Evolutionary conservation across 2,888 invertebrate genomes (phyloP).

Genomic region (Apeira syringaria): DNA sequence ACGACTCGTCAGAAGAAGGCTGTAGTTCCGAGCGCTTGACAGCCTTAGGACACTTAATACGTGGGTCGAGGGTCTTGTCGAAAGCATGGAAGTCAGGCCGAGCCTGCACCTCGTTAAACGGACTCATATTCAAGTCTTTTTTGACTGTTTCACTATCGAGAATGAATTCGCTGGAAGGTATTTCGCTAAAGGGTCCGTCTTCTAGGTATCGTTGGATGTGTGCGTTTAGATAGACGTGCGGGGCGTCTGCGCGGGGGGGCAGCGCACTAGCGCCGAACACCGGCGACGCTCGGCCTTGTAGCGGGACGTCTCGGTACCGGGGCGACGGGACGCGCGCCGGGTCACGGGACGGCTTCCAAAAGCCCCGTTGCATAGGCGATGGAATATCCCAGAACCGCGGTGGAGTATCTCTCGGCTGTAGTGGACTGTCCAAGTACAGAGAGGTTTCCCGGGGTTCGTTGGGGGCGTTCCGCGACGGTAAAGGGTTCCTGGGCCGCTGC

Average conservation of each 20-base stretch:
- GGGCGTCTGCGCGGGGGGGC: neutral
- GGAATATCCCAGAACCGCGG: neutral
- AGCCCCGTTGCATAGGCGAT: too few relatives aligned
- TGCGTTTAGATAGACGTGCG: neutral
- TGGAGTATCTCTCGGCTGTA: neutral
- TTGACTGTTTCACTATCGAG: constrained; percentile 1
- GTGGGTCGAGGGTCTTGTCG: too few relatives aligned
- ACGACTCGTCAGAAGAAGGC: too few relatives aligned
- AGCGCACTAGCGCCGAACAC: too few relatives aligned
- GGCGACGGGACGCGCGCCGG: neutral
- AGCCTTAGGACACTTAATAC: too few relatives aligned
- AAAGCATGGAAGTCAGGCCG: too few relatives aligned
- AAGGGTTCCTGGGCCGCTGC: neutral
- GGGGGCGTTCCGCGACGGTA: too few relatives aligned
- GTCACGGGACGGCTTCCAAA: too few relatives aligned
- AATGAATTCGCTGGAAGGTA: constrained; percentile 30
- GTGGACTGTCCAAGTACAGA: too few relatives aligned
- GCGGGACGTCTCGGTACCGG: neutral
- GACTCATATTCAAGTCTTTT: constrained; percentile 3
- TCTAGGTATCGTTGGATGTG: constrained; percentile 3
- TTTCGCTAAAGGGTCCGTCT: constrained; percentile 31
- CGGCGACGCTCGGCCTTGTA: too few relatives aligned
- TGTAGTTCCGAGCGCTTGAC: too few relatives aligned
- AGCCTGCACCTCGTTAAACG: neutral
- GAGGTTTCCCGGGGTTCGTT: too few relatives aligned